These are phyloP conservation scores for Beris chalybata DNA, from an alignment of 2,888 invertebrate species.

Conservation along the genomic window DNA sequence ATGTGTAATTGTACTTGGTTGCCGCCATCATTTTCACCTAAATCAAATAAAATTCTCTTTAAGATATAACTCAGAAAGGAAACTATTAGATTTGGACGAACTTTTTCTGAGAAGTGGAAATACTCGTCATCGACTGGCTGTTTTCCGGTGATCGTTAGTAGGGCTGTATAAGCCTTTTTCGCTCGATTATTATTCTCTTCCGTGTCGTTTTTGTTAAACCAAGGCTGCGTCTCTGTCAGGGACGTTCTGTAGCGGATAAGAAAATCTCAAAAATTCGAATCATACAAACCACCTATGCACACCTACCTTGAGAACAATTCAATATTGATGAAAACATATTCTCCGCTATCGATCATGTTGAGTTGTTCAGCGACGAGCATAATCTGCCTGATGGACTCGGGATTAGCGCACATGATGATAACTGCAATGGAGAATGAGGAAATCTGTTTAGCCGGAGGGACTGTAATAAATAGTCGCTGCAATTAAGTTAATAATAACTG, in stretches of 20 bases:
- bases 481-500: no score
- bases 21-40: slow-evolving; percentile 71
- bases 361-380: slow-evolving; percentile 92
- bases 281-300: slow-evolving; percentile 33
- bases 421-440: slow-evolving; percentile 68
- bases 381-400: slow-evolving; percentile 85
- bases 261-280: not conserved
- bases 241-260: slow-evolving; percentile 11
- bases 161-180: slow-evolving; percentile 79
- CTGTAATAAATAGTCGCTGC: no score
- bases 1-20: slow-evolving; percentile 71
- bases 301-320: slow-evolving; percentile 93
- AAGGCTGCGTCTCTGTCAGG: slow-evolving; percentile 65
- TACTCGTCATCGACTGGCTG: slow-evolving; percentile 79
- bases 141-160: slow-evolving; percentile 85
- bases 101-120: slow-evolving; percentile 73
- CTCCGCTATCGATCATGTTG: slow-evolving; percentile 93
- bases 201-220: slow-evolving; percentile 81
- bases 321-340: slow-evolving; percentile 98
- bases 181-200: slow-evolving; percentile 81
- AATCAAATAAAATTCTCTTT: not conserved
- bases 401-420: slow-evolving; percentile 91
- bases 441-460: no score
- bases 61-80: not conserved
- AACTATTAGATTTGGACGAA: slow-evolving; percentile 48